A percentile compares a stretch with the other conserved stretches of the same genome.
Evolutionary conservation across 2,797 vertebrate genomes (phyloP).

Genomic region (Malacoraja senta): DNA sequence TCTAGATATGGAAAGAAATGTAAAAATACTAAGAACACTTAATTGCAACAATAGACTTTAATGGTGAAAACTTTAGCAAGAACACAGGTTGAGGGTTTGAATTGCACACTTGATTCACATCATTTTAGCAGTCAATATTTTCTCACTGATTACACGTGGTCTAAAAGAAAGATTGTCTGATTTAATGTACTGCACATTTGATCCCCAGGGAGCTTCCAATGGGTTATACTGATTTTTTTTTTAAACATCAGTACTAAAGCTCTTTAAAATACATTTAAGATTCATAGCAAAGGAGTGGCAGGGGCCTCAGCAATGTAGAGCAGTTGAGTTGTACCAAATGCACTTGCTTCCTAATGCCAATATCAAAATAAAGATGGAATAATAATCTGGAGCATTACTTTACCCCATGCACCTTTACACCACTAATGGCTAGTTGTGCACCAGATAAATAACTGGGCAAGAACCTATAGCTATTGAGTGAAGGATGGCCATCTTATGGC

Average conservation of each 20-base stretch:
- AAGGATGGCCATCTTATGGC: too few species aligned
- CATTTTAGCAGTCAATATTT: slow-evolving; percentile 29
- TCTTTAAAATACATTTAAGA: not conserved
- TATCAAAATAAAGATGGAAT: not conserved
- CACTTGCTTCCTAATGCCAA: too few species aligned
- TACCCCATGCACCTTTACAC: not conserved
- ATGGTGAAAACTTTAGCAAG: slow-evolving; percentile 29
- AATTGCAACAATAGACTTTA: slow-evolving; percentile 25
- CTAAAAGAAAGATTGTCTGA: slow-evolving; percentile 31
- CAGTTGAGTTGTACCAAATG: not conserved
- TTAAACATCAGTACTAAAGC: not conserved
- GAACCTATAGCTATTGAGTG: not conserved
- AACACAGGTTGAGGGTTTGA: not conserved
- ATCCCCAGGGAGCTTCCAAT: not conserved
- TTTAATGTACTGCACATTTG: slow-evolving; percentile 26
- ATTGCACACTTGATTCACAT: slow-evolving; percentile 6
- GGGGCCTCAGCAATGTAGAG: not conserved
- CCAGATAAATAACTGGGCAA: not conserved
- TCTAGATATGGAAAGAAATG: not conserved
- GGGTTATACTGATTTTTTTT: not conserved
- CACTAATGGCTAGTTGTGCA: not conserved
- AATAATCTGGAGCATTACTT: too few species aligned
- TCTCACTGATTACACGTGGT: slow-evolving; percentile 14
- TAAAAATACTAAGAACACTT: not conserved
- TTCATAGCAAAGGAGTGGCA: not conserved